Evolutionary conservation across 1,140 invertebrate species (phyloP), one percentile per base, ranked within the genome.

Genomic region (Nasonia giraulti): DNA sequence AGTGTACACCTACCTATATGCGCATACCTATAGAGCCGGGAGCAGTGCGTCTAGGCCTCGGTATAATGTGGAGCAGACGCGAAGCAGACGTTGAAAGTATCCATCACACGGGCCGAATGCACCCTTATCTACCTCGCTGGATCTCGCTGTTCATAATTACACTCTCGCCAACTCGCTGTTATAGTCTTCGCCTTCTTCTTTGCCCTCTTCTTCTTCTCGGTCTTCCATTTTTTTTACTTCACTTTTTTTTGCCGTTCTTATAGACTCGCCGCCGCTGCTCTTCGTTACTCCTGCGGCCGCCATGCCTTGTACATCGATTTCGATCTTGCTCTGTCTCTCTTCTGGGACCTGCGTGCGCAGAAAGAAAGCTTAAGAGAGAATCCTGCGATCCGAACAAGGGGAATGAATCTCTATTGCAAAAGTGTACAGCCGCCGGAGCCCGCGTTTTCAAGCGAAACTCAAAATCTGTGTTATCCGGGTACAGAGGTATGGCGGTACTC

Each of bases 51-150:
- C 82, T 68, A 83, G 83, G 90, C 90, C 89, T 89, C 40, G 12
- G 27, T 89, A 91, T 93, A 92, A 93, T 92, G 91, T 91, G 88
- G 90, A 90, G 91, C 91, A 92, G 92, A 92, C 92, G 89, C 90
- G 90, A 88, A 91, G 90, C 91, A 92, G 91, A 93, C 92, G 92
- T 89, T 92, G 92, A 93, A 93, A 93, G 91, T 92, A 93, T 93
- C 92, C 92, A 93, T 93, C 92, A 93, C 91, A 88, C 88, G 89
- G 86, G 88, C 81, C 76, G 81, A 76, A 83, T 62, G 20, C 71
- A 88, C 87, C 87, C 87, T 90, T 93, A 93, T 93, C 92, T 93
- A 89, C 87, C 87, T 87, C 89, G 89, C 91, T 90, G 87, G 90
- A 93, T 93, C 92, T 92, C 90, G 87, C 91, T 88, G 88, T 86